Conservation (phyloP, 2,113 vertebrate species). For the Sapayoa aenigma region DNA sequence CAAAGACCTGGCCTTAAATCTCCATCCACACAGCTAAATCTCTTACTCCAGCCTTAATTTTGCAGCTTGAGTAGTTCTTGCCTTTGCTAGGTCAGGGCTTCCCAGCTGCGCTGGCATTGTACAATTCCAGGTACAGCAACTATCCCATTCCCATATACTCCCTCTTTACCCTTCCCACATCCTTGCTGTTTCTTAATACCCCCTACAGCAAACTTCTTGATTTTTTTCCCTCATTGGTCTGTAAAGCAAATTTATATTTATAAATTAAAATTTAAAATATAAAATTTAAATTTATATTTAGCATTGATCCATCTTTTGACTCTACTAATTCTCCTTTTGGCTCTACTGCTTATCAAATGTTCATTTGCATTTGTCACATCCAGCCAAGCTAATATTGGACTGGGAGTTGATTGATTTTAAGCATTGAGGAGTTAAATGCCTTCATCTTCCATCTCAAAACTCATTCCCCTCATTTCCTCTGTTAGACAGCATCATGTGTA, state of each 20-base stretch:
- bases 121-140: not conserved
- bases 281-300: not conserved
- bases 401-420: not conserved
- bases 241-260: not conserved
- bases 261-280: too few species aligned
- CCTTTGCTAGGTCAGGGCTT: not conserved
- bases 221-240: not conserved
- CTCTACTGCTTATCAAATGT: not conserved
- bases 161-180: not conserved
- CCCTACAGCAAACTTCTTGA: not conserved
- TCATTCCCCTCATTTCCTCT: not conserved
- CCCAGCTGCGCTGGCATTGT: accelerated
- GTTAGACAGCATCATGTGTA: not conserved
- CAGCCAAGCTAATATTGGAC: not conserved
- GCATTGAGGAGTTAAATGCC: not conserved
- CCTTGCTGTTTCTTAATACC: not conserved
- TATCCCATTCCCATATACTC: not conserved
- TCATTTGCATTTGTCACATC: not conserved
- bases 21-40: not conserved
- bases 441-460: not conserved
- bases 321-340: not conserved
- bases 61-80: not conserved
- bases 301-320: not conserved
- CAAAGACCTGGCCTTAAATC: not conserved
- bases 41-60: not conserved